Evolutionary conservation across 2,888 invertebrate species (phyloP).

Genomic region (Drosophila tanythrix): DNA sequence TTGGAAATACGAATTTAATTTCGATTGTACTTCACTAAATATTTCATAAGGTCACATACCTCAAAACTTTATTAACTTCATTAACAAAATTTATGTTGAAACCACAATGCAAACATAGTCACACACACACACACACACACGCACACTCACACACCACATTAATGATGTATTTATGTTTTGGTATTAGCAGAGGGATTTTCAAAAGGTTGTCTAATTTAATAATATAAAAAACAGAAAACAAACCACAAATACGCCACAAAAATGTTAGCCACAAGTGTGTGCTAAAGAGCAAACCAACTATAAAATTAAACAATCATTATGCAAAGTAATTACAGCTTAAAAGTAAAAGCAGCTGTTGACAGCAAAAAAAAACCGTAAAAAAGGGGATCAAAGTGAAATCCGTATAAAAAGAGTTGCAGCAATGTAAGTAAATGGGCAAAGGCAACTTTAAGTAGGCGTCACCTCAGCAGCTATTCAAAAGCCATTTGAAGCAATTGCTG

Average conservation of each 20-base stretch:
- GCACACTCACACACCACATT: not conserved
- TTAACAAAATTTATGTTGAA: constrained; percentile 19
- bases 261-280: constrained; percentile 15
- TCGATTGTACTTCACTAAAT: not conserved
- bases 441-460: constrained; percentile 5
- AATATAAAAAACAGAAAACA: constrained; percentile 1
- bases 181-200: constrained; percentile 20
- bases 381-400: constrained; percentile 23
- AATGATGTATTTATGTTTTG: not conserved
- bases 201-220: constrained; percentile 13
- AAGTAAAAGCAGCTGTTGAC: constrained; percentile 11
- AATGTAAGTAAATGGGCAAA: not conserved
- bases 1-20: not conserved
- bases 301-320: constrained; percentile 43
- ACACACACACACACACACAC: constrained; percentile 7
- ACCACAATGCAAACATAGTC: not conserved
- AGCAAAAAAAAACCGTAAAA: not conserved
- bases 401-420: not conserved
- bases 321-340: constrained; percentile 28
- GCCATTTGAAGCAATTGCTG: constrained; percentile 66
- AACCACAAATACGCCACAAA: constrained; percentile 41
- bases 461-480: constrained; percentile 32
- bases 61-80: constrained; percentile 5
- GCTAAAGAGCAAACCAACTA: constrained; percentile 16
- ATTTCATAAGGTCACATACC: not conserved